Conservation (phyloP, 2,113 vertebrate genomes). For the Chaetodon auriga region DNA sequence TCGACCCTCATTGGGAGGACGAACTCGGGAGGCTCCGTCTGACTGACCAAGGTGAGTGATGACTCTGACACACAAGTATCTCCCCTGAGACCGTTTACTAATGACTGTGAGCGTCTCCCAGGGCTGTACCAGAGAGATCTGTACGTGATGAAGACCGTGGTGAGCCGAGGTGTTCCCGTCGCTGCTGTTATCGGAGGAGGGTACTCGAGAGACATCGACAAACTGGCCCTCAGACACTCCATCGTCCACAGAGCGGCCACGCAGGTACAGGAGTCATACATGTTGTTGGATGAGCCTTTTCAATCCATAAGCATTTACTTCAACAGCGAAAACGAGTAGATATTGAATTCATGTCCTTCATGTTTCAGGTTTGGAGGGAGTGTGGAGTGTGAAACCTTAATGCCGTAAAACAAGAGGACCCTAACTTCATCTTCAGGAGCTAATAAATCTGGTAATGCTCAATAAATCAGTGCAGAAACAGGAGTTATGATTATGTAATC, state of each 20-base stretch:
- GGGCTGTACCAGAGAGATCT: slow-evolving; percentile 76
- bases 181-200: slow-evolving; percentile 78
- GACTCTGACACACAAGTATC: neutral
- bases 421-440: neutral
- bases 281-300: neutral
- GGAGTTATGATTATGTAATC: neutral
- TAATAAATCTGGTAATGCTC: neutral
- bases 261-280: slow-evolving; percentile 52
- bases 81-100: neutral
- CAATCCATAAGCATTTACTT: neutral
- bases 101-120: slow-evolving; percentile 17
- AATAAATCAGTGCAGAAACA: neutral
- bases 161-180: slow-evolving; percentile 68
- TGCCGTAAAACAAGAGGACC: slow-evolving; percentile 9
- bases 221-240: slow-evolving; percentile 74
- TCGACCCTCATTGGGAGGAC: slow-evolving; percentile 76
- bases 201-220: slow-evolving; percentile 73
- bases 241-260: slow-evolving; percentile 80
- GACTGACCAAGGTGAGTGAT: slow-evolving; percentile 66
- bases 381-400: slow-evolving; percentile 56
- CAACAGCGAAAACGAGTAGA: neutral
- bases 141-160: slow-evolving; percentile 72
- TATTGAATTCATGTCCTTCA: neutral
- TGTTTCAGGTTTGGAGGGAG: slow-evolving; percentile 77
- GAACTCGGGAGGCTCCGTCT: slow-evolving; percentile 74